Percentiles rank a stretch among this genome's conserved stretches.
Evolutionary conservation across 2,888 invertebrate species (phyloP).

Genomic region (Ormyrus pomaceus): DNA sequence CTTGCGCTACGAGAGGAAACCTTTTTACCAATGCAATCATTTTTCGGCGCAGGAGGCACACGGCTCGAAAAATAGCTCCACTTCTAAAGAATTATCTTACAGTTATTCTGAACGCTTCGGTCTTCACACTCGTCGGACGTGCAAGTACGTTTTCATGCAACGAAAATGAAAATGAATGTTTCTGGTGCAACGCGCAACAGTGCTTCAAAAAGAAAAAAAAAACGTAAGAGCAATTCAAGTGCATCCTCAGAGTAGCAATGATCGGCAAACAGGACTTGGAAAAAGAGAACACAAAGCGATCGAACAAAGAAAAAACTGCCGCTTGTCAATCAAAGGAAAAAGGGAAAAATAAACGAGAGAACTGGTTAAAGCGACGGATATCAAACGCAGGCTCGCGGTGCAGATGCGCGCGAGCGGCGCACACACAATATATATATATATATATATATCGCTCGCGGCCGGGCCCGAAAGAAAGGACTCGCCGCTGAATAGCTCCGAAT

Average conservation of each 20-base stretch:
- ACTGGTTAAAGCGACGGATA: not conserved
- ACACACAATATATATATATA: no score
- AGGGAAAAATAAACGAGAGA: constrained; percentile 4
- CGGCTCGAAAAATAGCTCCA: no score
- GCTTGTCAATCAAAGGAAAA: not conserved
- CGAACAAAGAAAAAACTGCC: not conserved
- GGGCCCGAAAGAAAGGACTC: not conserved
- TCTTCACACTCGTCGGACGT: no score
- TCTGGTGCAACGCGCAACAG: no score
- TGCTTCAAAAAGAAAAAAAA: no score
- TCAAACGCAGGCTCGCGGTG: not conserved
- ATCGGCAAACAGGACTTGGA: not conserved
- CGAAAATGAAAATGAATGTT: no score
- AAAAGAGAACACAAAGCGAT: not conserved
- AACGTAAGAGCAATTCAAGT: not conserved
- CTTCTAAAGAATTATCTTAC: no score
- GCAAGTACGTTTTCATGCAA: no score
- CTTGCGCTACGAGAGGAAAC: no score
- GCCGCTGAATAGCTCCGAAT: constrained; percentile 3
- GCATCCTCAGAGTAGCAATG: not conserved
- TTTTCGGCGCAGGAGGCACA: no score
- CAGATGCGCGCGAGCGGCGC: not conserved
- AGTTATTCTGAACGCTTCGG: no score
- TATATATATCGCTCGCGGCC: constrained; percentile 6
- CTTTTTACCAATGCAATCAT: no score